Base-by-base conservation (phyloP, 2,113 vertebrate species). In the Ictalurus furcatus region DNA sequence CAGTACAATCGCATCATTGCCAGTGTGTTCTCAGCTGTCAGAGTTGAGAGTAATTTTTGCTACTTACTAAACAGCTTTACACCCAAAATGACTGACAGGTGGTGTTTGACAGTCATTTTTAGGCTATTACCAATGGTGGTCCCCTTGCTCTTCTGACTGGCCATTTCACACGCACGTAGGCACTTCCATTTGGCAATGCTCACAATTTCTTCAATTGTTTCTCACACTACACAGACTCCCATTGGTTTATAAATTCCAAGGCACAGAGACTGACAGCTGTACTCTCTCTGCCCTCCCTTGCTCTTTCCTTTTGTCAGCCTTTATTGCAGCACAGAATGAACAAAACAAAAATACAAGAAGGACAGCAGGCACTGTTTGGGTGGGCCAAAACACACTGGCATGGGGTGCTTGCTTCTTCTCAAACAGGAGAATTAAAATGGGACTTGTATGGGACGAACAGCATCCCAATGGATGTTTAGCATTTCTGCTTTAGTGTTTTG, bases 321-420 rank as follows among this genome's bases (percentile, higher is more conserved):
- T 96, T 95, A 94, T 94, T 90, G n/a, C 85, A 85, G 30, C 89
- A 90, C 88, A 80, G 92, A 90, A 88, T 76, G 90, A 92, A 90
- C 93, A 91, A 93, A 93, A 74, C 3, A 40, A 74, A 23, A 78
- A 78, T 48, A 28, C 92, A 92, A 94, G 89, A 61, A 87, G 88
- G 92, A 94, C 94, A 94, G 93, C 93, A 94, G 93, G 91, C 89
- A 73, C 94, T 91, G 91, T 93, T 92, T 96, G 95, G 96, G 96
- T 96, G 96, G 95, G 84, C 93, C 94, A 90, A 89, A 85, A 91
- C 92, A 90, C 76, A 89, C 91, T 85, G 76, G 90, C 89, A 90
- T 69, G 88, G 85, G 54, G 61, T 85, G 84, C 90, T 91, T 87
- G 74, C 48, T 89, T 89, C 93, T 92, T 92, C 94, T 93, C 86